Base-by-base conservation (phyloP, 2,888 invertebrate genomes). In the Anthoptus insignis region DNA sequence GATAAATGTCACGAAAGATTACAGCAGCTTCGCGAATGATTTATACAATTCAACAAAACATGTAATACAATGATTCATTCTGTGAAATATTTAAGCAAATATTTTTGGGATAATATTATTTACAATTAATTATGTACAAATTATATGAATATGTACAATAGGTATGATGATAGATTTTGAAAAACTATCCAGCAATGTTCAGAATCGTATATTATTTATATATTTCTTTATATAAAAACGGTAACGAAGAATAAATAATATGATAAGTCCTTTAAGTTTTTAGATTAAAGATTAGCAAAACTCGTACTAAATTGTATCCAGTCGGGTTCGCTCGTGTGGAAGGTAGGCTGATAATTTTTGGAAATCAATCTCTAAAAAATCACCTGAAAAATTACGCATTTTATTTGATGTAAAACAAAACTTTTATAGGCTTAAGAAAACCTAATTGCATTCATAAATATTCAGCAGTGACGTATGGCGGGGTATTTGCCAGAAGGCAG, bases 1-100 rank as follows among this genome's bases (percentile, higher is more conserved):
- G 82, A 84, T 86, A 83, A 86, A 82, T 78, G 83, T 84, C 86
- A 81, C 74, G 68, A 81, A 84, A 86, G 86, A 85, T 86, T 86
- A 83, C 76, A 76, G 79, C 72, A 76, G 74, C 52, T 60, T 67
- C 75, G 73, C 80, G 75, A 75, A 81, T 86, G 84, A 85, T 86
- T 85, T 86, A 86, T 85, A 77, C 77, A 83, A 81, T 81, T 83
- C 78, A 65, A 79, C 77, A 75, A 74, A 73, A 72, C 69, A 70
- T 67, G n/a, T 34, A 13, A 49, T 22, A 39, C 11, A 21, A 14
- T 29, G 39, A 52, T 42, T 52, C 50, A 53, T 39, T 53, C 22
- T 45, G 32, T 53, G 53, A 60, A 22, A 53, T 52, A 52, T n/a
- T 21, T 14, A 22, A n/a, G 34, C 32, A 22, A 42, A 42, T 34